Evolutionary conservation across 2,888 invertebrate genomes (phyloP).

Genomic region (Cheilosia vulpina): DNA sequence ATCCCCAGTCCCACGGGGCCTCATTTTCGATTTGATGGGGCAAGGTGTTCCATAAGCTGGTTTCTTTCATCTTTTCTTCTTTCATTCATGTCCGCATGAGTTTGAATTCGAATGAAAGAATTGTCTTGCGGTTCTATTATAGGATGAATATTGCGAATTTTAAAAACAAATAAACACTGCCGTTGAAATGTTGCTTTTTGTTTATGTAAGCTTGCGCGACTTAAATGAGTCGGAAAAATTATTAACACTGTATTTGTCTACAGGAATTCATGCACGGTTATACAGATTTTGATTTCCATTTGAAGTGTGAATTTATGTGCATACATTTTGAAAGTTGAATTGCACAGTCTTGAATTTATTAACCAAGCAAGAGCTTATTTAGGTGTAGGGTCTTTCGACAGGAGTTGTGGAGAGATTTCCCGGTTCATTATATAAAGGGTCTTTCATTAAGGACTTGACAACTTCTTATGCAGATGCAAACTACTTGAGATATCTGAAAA

Average conservation of each 20-base stretch:
- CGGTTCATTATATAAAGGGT: no score
- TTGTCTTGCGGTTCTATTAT: not conserved
- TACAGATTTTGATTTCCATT: not conserved
- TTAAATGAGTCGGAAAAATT: conserved; percentile 11
- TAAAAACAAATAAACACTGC: conserved; percentile 2
- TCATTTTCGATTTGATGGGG: conserved; percentile 6
- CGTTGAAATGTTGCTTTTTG: not conserved
- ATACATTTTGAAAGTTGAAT: no score
- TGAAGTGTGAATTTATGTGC: not conserved
- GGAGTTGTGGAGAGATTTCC: no score
- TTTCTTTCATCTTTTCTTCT: conserved; percentile 18
- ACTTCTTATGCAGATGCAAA: no score
- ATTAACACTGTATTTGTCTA: conserved; percentile 20
- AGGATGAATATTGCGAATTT: not conserved
- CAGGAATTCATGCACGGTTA: not conserved
- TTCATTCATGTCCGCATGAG: conserved; percentile 3
- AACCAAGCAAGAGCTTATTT: no score
- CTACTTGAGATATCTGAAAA: no score
- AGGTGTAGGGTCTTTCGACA: no score
- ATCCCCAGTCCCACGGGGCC: conserved; percentile 31
- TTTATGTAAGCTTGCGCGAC: not conserved
- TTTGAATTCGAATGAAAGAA: conserved; percentile 3
- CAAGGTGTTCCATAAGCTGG: conserved; percentile 40
- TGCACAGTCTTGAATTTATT: not conserved
- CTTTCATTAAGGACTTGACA: no score